These are phyloP conservation scores for Variabilichromis moorii DNA, from an alignment of 2,113 vertebrate species.

Conservation along the genomic window DNA sequence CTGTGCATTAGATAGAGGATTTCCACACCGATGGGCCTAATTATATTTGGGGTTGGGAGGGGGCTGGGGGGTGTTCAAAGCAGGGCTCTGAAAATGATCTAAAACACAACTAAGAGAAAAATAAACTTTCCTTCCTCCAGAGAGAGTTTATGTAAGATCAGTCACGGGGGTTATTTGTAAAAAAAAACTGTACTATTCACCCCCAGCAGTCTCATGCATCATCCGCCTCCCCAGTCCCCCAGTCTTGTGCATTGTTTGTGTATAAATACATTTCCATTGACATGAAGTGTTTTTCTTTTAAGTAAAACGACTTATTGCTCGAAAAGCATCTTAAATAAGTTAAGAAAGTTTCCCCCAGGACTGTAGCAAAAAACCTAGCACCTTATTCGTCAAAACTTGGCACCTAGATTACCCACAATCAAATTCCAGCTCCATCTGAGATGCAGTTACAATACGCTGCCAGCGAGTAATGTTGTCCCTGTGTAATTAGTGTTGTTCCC, in stretches of 20 bases:
- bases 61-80: background rate
- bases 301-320: background rate
- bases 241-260: background rate
- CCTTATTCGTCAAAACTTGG: background rate
- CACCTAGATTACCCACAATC: background rate
- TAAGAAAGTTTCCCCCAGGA: background rate
- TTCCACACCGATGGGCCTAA: background rate
- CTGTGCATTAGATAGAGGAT: background rate
- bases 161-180: background rate
- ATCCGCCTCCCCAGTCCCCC: background rate
- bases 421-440: background rate
- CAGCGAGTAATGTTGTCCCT: background rate
- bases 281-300: background rate
- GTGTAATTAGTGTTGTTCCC: background rate
- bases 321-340: background rate
- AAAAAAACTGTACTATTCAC: background rate
- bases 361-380: background rate
- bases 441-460: background rate
- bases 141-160: background rate
- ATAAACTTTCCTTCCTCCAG: background rate
- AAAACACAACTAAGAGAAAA: slow-evolving; percentile 3
- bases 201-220: background rate
- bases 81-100: background rate
- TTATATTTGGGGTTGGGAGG: background rate
- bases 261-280: background rate